These are phyloP conservation scores for Cygnus atratus DNA, from an alignment of 2,113 vertebrate species.

Conservation along the genomic window DNA sequence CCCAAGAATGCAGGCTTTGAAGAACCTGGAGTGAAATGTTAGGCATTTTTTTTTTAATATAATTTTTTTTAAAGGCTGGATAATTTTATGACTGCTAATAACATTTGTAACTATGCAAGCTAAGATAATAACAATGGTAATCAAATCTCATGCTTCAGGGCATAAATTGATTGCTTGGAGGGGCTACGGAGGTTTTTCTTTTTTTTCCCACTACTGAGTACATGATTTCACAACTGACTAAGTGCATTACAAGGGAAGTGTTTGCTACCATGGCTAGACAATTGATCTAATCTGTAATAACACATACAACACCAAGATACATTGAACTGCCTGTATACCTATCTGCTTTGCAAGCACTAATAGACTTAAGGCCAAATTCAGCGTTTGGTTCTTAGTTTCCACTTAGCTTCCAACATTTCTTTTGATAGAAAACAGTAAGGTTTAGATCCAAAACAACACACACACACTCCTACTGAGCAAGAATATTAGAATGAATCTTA, in stretches of 20 bases:
- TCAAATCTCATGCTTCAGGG: conserved; percentile 62
- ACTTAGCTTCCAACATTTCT: neutral
- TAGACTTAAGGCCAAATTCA: neutral
- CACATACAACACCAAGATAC: neutral
- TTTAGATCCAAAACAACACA: neutral
- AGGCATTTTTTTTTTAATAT: neutral
- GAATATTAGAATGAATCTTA: neutral
- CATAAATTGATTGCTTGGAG: conserved; percentile 60
- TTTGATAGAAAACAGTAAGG: neutral
- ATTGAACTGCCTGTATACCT: neutral
- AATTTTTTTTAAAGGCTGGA: conserved; percentile 36
- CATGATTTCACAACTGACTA: conserved; percentile 48
- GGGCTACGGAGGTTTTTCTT: conserved; percentile 34
- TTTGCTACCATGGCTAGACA: conserved; percentile 4
- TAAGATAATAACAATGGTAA: conserved; percentile 53
- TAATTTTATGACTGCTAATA: conserved; percentile 55
- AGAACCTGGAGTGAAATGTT: conserved; percentile 1
- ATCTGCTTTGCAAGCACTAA: neutral
- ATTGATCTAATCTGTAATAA: conserved; percentile 11
- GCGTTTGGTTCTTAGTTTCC: neutral
- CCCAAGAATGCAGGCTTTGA: neutral
- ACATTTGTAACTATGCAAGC: conserved; percentile 48
- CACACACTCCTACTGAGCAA: neutral
- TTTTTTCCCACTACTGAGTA: neutral
- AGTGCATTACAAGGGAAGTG: conserved; percentile 1